Base-by-base conservation (phyloP, 2,113 vertebrate genomes). In the Salvelinus alpinus region DNA sequence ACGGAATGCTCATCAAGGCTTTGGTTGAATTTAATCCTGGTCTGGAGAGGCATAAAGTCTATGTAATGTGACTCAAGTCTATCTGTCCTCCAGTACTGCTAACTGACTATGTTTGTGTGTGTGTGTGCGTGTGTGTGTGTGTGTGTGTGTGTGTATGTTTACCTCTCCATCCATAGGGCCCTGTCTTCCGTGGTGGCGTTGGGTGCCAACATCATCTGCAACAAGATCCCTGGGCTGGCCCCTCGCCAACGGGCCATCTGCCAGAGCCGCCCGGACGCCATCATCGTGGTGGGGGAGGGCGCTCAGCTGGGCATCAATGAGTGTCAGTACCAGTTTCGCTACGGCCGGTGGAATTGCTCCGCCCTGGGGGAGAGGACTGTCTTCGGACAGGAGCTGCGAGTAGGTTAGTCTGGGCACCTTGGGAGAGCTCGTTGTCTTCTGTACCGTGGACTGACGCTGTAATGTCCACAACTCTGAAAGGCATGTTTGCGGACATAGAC, bases 241-340 rank as follows among this genome's bases (percentile, higher is more conserved):
- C 97, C 98, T 11, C 95, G 97, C 87, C 98, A 99, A 91, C 94
- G 98, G 24, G 97, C 96, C 4, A 97, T 99, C 90, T 99, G 98
- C 91, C 97, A 99, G 94, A 99, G 96, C 87, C 97, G 97, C 78
- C 98, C 98, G 0, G 97, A 99, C 84, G 98, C 97, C 94, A 99
- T 99, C 94, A 98, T 99, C 68, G 93, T 98, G 91, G 97, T 99
- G 0, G 98, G 98, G 48, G 96, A 99, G 89, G 98, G 98, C 47
- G 98, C 98, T n/a, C 98, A 99, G 90, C 94, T 99, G 93, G 98
- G 98, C 85, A 97, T 99, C 94, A 95, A 98, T 73, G 98, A 99
- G 87, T 99, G 98, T 85, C 98, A 99, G 94, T 96, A 97, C 89
- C 98, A 99, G 92, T 99, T 99, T 82, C 96, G 97, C 24, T 96